These are phyloP conservation scores for Orthonyx spaldingii DNA, from an alignment of 2,113 vertebrate species.

Conservation along the genomic window DNA sequence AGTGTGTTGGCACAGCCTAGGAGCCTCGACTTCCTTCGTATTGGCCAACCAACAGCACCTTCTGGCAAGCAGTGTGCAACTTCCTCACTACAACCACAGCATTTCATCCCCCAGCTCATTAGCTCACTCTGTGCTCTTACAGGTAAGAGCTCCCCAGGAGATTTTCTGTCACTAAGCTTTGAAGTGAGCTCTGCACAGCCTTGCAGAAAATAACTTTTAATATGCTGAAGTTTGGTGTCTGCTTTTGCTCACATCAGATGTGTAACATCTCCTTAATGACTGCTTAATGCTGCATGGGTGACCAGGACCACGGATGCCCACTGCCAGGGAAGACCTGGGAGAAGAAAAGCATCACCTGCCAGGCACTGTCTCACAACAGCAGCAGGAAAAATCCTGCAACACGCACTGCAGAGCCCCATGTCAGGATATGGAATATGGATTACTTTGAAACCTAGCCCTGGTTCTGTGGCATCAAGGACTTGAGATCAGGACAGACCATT, in stretches of 20 bases:
- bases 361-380: neutral
- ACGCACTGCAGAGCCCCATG: rapidly evolving
- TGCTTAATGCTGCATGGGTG: neutral
- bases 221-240: neutral
- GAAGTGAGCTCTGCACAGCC: constrained; percentile 9
- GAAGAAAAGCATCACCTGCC: neutral
- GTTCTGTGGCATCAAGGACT: neutral
- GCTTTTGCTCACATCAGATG: neutral
- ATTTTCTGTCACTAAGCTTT: constrained; percentile 11
- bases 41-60: neutral
- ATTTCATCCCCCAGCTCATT: neutral
- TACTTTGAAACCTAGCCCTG: neutral
- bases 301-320: neutral
- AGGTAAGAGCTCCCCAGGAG: constrained; percentile 18
- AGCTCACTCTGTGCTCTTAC: neutral
- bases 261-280: neutral
- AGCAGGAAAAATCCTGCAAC: neutral
- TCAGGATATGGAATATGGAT: neutral
- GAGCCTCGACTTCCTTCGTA: rapidly evolving
- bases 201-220: constrained; percentile 13
- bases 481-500: neutral
- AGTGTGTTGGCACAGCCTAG: neutral
- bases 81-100: neutral
- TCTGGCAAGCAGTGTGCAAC: neutral
- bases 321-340: neutral